phyloP scores from a whole-genome alignment of 2,888 invertebrate genomes.

The Phania funesta region DNA sequence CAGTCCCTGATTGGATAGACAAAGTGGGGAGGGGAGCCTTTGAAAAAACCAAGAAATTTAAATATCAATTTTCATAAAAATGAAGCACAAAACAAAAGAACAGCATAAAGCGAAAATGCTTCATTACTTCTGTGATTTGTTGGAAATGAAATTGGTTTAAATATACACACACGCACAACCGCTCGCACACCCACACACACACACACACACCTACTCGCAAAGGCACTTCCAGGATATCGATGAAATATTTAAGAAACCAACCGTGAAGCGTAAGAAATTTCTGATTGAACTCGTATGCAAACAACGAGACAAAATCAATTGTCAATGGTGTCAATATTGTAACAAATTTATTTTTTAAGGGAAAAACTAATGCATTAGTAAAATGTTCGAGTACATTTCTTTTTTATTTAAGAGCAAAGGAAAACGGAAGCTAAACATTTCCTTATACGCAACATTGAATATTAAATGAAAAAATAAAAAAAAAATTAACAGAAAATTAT shows the following conservation, averaged over 20 bases:
- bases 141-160: conserved; percentile 54
- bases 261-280: conserved; percentile 54
- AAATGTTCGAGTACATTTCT: not conserved
- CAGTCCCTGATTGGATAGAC: not conserved
- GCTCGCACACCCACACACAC: not conserved
- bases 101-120: conserved; percentile 74
- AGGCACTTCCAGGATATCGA: conserved; percentile 48
- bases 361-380: not conserved
- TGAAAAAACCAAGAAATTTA: conserved; percentile 61
- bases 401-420: not conserved
- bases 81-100: conserved; percentile 73
- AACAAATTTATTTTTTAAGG: conserved; percentile 11
- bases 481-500: conserved; percentile 45
- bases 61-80: conserved; percentile 74
- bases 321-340: conserved; percentile 53
- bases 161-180: conserved; percentile 1
- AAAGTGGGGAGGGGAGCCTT: not conserved
- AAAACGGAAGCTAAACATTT: conserved; percentile 44
- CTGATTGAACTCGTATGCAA: conserved; percentile 14
- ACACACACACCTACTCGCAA: not conserved
- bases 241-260: conserved; percentile 49
- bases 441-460: conserved; percentile 49
- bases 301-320: conserved; percentile 54
- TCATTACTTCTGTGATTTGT: conserved; percentile 78
- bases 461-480: conserved; percentile 2